phyloP scores from a whole-genome alignment of 1,140 invertebrate species.

The Drosophila littoralis region DNA sequence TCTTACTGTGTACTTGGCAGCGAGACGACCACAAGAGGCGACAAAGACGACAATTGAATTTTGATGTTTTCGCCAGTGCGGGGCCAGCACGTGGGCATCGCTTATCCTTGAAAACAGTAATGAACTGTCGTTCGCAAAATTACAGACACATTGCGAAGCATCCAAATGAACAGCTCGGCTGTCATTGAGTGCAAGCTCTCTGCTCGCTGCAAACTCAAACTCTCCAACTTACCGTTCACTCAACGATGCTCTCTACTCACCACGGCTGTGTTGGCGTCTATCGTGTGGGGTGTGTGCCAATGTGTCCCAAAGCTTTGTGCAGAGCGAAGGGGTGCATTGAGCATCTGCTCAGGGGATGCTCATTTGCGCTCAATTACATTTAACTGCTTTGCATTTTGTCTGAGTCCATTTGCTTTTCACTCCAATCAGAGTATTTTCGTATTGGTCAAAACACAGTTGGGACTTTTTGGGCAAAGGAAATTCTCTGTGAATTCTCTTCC shows the following conservation, averaged over 20 bases:
- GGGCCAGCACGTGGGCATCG: slow-evolving; percentile 65
- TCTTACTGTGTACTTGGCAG: too few species aligned
- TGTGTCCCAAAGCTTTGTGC: slow-evolving; percentile 37
- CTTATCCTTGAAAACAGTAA: slow-evolving; percentile 74
- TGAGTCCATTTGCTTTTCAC: neutral
- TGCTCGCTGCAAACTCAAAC: slow-evolving; percentile 20
- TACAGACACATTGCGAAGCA: slow-evolving; percentile 52
- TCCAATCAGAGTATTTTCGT: neutral
- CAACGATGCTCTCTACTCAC: slow-evolving; percentile 18
- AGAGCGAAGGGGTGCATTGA: neutral
- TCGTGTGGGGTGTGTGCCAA: neutral
- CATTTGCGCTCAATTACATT: neutral
- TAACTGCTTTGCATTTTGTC: neutral
- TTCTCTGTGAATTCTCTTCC: too few species aligned
- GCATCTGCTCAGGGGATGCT: neutral
- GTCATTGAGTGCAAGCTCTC: slow-evolving; percentile 41
- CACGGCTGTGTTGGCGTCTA: neutral
- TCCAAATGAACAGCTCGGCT: slow-evolving; percentile 52
- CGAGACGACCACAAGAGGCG: neutral
- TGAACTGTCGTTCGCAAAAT: slow-evolving; percentile 63
- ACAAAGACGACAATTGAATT: slow-evolving; percentile 33
- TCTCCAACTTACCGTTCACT: neutral
- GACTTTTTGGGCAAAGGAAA: too few species aligned
- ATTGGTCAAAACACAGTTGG: too few species aligned
- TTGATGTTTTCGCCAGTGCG: slow-evolving; percentile 30